Percentiles rank a stretch among this genome's conserved stretches.
Conservation (phyloP, 2,888 invertebrate species). For the Gibbula magus region DNA sequence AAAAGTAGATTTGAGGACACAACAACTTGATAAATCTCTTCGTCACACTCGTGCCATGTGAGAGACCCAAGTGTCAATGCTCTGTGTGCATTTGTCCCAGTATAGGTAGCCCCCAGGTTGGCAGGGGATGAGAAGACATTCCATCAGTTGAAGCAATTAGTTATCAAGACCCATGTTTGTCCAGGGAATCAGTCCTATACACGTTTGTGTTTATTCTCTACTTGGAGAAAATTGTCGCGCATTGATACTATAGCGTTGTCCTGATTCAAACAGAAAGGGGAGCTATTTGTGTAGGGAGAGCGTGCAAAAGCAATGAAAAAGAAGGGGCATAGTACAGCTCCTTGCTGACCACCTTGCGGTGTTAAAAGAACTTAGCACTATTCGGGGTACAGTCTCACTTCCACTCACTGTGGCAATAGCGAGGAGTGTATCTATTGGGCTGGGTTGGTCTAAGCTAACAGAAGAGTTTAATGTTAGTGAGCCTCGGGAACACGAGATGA, state of each 20-base stretch:
- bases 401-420: background rate
- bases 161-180: slow-evolving; percentile 36
- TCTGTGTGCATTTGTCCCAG: background rate
- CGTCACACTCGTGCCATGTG: background rate
- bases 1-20: too few species aligned
- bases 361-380: slow-evolving; percentile 1
- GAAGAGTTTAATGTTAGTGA: slow-evolving; percentile 10
- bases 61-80: background rate
- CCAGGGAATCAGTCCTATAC: slow-evolving; percentile 27
- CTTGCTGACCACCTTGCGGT: slow-evolving; percentile 10
- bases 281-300: slow-evolving; percentile 22
- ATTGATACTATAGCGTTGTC: slow-evolving; percentile 23
- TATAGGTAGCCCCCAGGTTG: background rate
- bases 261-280: slow-evolving; percentile 31
- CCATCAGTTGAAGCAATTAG: slow-evolving; percentile 30
- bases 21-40: background rate
- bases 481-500: background rate
- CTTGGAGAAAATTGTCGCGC: slow-evolving; percentile 31
- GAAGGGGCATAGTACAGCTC: background rate
- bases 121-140: slow-evolving; percentile 19
- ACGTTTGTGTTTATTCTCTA: slow-evolving; percentile 29
- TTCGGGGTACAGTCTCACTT: background rate
- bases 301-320: background rate
- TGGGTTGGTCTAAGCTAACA: slow-evolving; percentile 22
- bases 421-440: slow-evolving; percentile 14